phyloP scores from a whole-genome alignment of 2,113 vertebrate species.

The Pelusios castaneus region DNA sequence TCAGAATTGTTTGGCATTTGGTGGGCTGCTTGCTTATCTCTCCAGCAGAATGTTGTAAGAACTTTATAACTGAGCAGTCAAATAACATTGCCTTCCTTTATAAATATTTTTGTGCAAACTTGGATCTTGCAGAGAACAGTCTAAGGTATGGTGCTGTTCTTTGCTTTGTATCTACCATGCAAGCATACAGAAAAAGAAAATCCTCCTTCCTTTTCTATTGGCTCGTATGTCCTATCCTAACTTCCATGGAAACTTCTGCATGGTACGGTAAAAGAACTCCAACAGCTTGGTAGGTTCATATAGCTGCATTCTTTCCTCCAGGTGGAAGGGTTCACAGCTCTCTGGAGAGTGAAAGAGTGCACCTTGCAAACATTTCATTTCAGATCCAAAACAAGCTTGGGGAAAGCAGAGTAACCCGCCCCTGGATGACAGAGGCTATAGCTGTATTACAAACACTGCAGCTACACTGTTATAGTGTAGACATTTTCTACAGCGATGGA shows the following conservation, averaged over 20 bases:
- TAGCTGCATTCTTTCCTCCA: constrained; percentile 49
- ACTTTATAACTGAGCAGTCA: constrained; percentile 61
- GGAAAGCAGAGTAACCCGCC: background rate
- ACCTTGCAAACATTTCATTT: constrained; percentile 18
- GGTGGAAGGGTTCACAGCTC: constrained; percentile 37
- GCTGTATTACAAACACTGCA: no score
- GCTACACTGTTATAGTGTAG: background rate
- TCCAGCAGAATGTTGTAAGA: constrained; percentile 57
- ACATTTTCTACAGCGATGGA: background rate
- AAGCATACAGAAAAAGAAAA: constrained; percentile 53
- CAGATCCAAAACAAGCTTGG: constrained; percentile 24
- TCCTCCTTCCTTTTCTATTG: constrained; percentile 46
- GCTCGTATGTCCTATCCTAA: constrained; percentile 37
- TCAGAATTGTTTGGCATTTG: constrained; percentile 61
- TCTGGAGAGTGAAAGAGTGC: constrained; percentile 29
- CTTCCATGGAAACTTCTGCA: constrained; percentile 56
- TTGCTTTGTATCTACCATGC: constrained; percentile 45
- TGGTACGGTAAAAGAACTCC: constrained; percentile 59
- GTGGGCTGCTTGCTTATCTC: constrained; percentile 56
- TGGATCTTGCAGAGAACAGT: constrained; percentile 40
- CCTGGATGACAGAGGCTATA: background rate
- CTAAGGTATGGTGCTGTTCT: constrained; percentile 48
- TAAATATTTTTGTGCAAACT: constrained; percentile 63
- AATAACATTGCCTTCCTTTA: constrained; percentile 63
- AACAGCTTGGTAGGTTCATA: constrained; percentile 58